Base-by-base conservation (phyloP, 2,888 invertebrate genomes). In the Lutraria lutraria region DNA sequence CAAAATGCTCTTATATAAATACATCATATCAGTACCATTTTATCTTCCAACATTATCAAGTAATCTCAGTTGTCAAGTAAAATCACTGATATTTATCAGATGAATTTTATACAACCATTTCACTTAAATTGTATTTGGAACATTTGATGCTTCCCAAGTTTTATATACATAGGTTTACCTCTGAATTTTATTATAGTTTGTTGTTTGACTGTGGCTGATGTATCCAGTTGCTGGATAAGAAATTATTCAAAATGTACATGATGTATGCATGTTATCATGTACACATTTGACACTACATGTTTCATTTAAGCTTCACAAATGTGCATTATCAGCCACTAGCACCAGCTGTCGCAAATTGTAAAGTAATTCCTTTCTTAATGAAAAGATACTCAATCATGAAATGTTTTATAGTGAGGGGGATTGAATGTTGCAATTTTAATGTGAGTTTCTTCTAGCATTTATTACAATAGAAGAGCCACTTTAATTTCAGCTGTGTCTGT, bases 321-420 rank as follows among this genome's bases (percentile, higher is more conserved):
- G 34, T 31, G 31, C 76, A 76, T 76, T 76, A 76, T 76, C 76
- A 34, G 31, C 34, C 31, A 16, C 16, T 31, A 76, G 76, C 76
- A n/a, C 76, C 76, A 76, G 76, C 76, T 76, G 76, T 76, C 76
- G 13, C 34, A 10, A 19, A 76, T 76, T 76, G 34, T 31, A 34
- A 76, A 76, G 34, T 76, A 76, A 76, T 76, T 76, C 34, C 76
- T 25, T 25, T 76, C 76, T 34, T 76, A 76, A 34, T 76, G 34
- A 31, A 76, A 76, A 76, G 34, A 76, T 31, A 21, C 72, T 34
- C 19, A 10, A 19, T 34, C 16, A 76, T 76, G 76, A 34, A 76
- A 76, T 34, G 34, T 34, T 31, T 76, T 76, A 31, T 19, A 56
- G 21, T 34, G 16, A 15, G 29, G 34, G 15, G 34, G 76, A 31